A percentile compares a stretch with the other conserved stretches of the same genome.
These are phyloP conservation scores for Rhagoletis zephyria DNA, from an alignment of 1,140 invertebrate species.

Conservation along the genomic window DNA sequence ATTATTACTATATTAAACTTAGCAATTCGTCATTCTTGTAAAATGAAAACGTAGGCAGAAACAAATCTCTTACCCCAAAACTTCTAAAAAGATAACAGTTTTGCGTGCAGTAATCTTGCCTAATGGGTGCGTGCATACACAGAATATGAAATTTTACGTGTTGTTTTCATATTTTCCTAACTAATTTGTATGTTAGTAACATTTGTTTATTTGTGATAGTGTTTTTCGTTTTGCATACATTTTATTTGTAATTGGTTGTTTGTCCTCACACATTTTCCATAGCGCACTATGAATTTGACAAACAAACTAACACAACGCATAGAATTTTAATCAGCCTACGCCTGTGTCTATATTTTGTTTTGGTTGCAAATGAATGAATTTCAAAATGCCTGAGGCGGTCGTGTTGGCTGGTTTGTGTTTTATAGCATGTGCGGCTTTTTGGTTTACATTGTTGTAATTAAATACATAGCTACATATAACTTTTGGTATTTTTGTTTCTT, in stretches of 20 bases:
- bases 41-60: too few species aligned
- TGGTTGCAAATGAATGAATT: slow-evolving; percentile 36
- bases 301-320: slow-evolving; percentile 23
- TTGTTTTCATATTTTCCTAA: neutral
- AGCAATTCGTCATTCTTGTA: too few species aligned
- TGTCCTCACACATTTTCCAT: neutral
- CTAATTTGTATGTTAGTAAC: neutral
- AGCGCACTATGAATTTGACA: neutral
- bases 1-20: too few species aligned
- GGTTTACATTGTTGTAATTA: neutral
- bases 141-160: neutral
- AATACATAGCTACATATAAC: neutral
- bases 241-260: neutral
- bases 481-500: neutral
- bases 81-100: too few species aligned
- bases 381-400: neutral
- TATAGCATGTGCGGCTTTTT: neutral
- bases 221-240: neutral
- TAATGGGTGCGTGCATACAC: too few species aligned
- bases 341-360: slow-evolving; percentile 6
- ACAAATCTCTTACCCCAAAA: too few species aligned
- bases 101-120: too few species aligned
- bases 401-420: neutral
- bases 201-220: neutral
- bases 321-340: slow-evolving; percentile 34